Conservation (phyloP, 35 echinoderm and acorn worm species). For the Lytechinus pictus region DNA sequence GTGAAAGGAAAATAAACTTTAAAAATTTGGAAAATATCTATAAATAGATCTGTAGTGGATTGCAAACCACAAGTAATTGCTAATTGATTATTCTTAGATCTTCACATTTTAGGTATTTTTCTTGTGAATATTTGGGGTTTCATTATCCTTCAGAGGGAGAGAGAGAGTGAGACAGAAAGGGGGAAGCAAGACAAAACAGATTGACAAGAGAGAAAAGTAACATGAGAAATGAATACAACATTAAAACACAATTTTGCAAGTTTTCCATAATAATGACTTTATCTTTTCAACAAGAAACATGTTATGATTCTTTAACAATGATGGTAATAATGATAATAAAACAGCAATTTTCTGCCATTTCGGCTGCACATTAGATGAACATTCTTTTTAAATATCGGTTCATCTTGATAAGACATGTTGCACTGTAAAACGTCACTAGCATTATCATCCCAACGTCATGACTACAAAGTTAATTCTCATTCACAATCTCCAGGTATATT, state of each 20-base stretch:
- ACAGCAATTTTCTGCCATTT: conserved; percentile 11
- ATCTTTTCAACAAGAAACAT: conserved; percentile 46
- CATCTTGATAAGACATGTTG: conserved; percentile 8
- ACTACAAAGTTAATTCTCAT: background rate
- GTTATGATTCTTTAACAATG: conserved; percentile 27
- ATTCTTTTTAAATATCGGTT: background rate
- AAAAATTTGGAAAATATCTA: too few relatives aligned
- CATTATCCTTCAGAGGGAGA: too few relatives aligned
- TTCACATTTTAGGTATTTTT: too few relatives aligned
- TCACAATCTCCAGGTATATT: background rate
- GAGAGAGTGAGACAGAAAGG: too few relatives aligned
- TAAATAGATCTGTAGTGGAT: too few relatives aligned
- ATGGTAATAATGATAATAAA: conserved; percentile 37
- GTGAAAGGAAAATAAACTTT: too few relatives aligned
- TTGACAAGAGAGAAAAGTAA: too few relatives aligned
- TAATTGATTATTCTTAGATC: too few relatives aligned
- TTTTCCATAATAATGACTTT: conserved; percentile 42
- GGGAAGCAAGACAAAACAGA: too few relatives aligned
- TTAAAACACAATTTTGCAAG: background rate
- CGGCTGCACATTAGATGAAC: conserved; percentile 1
- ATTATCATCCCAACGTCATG: background rate
- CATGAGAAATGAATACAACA: background rate
- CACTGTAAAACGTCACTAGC: background rate
- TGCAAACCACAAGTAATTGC: too few relatives aligned
- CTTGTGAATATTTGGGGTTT: too few relatives aligned